Evolutionary conservation across 1,140 invertebrate genomes (phyloP).

Genomic region (Monochamus saltuarius): DNA sequence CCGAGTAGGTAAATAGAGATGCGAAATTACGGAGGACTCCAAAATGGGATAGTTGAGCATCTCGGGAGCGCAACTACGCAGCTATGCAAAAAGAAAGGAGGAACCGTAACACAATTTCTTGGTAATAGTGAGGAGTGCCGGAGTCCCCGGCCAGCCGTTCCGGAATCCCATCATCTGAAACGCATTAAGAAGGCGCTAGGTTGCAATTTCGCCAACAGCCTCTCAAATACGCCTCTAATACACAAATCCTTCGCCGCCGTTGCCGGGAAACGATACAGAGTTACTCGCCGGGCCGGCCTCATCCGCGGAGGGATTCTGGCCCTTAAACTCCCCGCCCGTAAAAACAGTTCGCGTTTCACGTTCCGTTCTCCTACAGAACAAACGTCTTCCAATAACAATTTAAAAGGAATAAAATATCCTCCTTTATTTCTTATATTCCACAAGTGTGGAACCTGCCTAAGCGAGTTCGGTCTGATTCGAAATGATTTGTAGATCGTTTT

Average conservation of each 20-base stretch:
- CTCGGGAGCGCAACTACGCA: constrained; percentile 17
- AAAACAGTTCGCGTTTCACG: too few relatives aligned
- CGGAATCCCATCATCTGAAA: constrained; percentile 36
- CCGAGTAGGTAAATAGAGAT: neutral
- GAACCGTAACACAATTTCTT: constrained; percentile 31
- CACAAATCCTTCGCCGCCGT: constrained; percentile 19
- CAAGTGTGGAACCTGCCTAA: too few relatives aligned
- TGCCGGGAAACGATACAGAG: constrained; percentile 13
- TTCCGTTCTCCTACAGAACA: too few relatives aligned
- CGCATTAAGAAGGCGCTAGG: constrained; percentile 30
- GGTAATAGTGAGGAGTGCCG: constrained; percentile 21
- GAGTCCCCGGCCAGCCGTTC: constrained; percentile 21
- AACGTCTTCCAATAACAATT: too few relatives aligned
- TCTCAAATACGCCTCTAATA: constrained; percentile 27
- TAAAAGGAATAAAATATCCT: too few relatives aligned
- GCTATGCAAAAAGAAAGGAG: constrained; percentile 20
- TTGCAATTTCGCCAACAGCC: constrained; percentile 26
- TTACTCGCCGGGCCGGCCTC: too few relatives aligned
- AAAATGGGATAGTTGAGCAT: constrained; percentile 11
- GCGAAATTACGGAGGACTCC: constrained; percentile 7
- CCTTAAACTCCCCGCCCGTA: too few relatives aligned
- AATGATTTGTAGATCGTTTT: too few relatives aligned
- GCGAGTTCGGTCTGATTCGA: too few relatives aligned
- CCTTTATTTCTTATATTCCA: too few relatives aligned
- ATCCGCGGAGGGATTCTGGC: too few relatives aligned